Base-by-base conservation (phyloP, 2,113 vertebrate species). In the Taurulus bubalis region DNA sequence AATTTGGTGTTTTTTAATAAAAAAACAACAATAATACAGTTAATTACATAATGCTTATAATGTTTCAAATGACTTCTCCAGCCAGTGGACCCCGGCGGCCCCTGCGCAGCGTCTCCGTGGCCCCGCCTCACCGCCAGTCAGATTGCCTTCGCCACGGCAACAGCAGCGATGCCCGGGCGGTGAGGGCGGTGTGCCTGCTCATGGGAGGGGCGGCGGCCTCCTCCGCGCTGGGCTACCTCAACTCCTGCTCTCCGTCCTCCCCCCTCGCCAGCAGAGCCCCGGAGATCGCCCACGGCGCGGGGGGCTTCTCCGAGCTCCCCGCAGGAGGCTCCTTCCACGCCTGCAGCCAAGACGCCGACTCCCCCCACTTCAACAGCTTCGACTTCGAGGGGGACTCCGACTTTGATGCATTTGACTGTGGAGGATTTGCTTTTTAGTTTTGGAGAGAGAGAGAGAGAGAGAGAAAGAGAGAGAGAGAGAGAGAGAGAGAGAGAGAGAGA, bases 301-400 rank as follows among this genome's bases (percentile, higher is more conserved):
- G 90, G 36, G 93, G 85, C 11, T 95, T 96, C 77, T 92, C 95
- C 0, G 95, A 95, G 47, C 79, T 94, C 8, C 63, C 94, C 0
- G 80, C 90, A 3, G 94, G 92, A 6, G 89, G 93, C 1, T 89
- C 93, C 6, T 95, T 93, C 77, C 93, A 94, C 24, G 80, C 85
- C 84, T 95, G 94, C 90, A 89, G 90, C 75, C 93, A 94, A 73
- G 93, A 94, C 1, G 85, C 84, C 0, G 94, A 96, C 83, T 87
- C 94, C 1, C 88, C 95, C 0, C 93, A 95, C 53, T 95, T 95
- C 51, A 95, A 95, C 93, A 95, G 93, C 84, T 94, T 95, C 22
- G 96, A 96, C 86, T 96, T 95, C 1, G 95, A 96, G 68, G 94
- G 89, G 53, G 96, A 96, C 87, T 94, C 95, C 3, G 95, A 96